These are phyloP conservation scores for Hyposoter didymator DNA, from an alignment of 2,888 invertebrate species.

Conservation along the genomic window DNA sequence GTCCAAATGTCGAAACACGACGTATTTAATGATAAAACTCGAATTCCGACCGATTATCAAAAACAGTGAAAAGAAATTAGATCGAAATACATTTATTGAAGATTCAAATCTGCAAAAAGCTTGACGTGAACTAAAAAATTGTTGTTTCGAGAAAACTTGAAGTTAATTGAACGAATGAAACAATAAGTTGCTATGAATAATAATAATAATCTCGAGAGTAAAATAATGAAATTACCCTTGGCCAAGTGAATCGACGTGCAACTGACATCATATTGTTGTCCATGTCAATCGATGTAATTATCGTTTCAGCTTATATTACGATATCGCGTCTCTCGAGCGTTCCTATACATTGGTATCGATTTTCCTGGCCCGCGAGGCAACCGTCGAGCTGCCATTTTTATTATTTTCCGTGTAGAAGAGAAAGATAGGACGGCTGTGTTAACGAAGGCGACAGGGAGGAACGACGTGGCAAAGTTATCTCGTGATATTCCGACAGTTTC, in stretches of 20 bases:
- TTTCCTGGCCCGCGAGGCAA: neutral
- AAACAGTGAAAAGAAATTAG: neutral
- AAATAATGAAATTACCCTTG: neutral
- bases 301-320: neutral
- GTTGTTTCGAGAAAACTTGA: neutral
- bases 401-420: neutral
- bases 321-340: neutral
- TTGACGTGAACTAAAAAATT: neutral
- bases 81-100: neutral
- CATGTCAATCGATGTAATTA: neutral
- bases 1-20: no score
- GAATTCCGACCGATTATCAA: neutral
- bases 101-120: neutral
- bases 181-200: neutral
- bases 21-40: neutral
- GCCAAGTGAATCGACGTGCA: neutral
- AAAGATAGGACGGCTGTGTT: neutral
- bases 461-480: constrained; percentile 36
- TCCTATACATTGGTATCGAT: neutral
- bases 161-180: neutral
- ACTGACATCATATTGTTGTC: neutral
- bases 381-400: neutral
- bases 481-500: constrained; percentile 46
- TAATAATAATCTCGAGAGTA: neutral
- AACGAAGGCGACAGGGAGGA: neutral